Percentiles rank a stretch among this genome's conserved stretches.
These are phyloP conservation scores for Anas platyrhynchos DNA, from an alignment of 2,113 vertebrate genomes.

Conservation along the genomic window DNA sequence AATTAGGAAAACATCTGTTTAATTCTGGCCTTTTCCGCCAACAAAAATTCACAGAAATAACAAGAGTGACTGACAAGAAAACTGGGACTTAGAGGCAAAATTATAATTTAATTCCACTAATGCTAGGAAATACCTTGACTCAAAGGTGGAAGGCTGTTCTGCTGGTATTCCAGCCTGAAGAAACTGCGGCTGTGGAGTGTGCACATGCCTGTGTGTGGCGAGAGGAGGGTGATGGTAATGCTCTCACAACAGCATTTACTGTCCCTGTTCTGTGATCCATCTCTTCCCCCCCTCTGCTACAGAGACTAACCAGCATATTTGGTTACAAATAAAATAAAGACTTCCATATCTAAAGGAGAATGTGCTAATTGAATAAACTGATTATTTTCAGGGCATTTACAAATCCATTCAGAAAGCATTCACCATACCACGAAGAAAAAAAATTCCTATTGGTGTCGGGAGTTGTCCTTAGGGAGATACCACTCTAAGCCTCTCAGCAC, in stretches of 20 bases:
- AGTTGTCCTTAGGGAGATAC: conserved; percentile 45
- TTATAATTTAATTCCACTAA: not conserved
- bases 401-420: conserved; percentile 18
- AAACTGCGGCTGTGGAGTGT: not conserved
- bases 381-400: conserved; percentile 32
- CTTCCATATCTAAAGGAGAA: conserved; percentile 13
- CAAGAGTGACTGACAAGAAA: not conserved
- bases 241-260: not conserved
- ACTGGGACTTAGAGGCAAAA: not conserved
- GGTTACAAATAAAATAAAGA: not conserved
- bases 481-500: conserved; percentile 53
- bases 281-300: not conserved
- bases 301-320: not conserved
- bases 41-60: not conserved
- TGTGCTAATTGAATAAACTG: not conserved
- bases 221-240: not conserved
- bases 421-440: not conserved
- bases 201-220: not conserved
- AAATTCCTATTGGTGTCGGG: conserved; percentile 30
- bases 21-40: not conserved
- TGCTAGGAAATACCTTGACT: not conserved
- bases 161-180: not conserved
- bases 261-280: not conserved
- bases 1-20: not conserved
- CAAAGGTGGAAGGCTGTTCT: not conserved